Conservation (phyloP, 2,113 vertebrate species). For the Anolis sagrei region DNA sequence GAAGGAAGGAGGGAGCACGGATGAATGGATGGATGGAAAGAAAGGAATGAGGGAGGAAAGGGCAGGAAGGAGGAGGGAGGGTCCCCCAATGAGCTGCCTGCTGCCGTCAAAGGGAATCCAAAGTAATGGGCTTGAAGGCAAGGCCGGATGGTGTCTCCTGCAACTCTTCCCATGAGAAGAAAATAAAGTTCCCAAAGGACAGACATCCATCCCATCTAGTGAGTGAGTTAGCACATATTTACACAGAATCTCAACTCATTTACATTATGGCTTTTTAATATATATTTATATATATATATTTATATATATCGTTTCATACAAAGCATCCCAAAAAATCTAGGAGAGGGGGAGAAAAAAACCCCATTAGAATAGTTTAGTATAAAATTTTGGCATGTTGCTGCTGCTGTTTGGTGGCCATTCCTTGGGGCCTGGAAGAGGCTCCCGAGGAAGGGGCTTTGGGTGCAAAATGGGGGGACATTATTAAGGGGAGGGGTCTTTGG, state of each 20-base stretch:
- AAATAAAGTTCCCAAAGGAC: slow-evolving; percentile 53
- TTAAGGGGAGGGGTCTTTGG: slow-evolving; percentile 67
- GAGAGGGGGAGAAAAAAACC: slow-evolving; percentile 49
- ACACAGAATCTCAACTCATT: slow-evolving; percentile 54
- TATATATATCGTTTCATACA: slow-evolving; percentile 44
- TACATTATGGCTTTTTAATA: slow-evolving; percentile 68
- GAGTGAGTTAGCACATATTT: slow-evolving; percentile 54
- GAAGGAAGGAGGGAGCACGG: too few species aligned
- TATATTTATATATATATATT: too few species aligned
- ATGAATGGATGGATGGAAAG: too few species aligned
- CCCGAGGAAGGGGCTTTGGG: slow-evolving; percentile 32
- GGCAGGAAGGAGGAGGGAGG: too few species aligned
- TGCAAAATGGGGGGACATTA: not conserved
- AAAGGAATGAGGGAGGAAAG: too few species aligned
- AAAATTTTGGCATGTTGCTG: slow-evolving; percentile 53
- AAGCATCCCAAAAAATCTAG: slow-evolving; percentile 43
- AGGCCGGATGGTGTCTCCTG: too few species aligned
- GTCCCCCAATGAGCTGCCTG: too few species aligned
- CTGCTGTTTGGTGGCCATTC: too few species aligned
- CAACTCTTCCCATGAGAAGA: not conserved
- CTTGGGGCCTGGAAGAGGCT: too few species aligned
- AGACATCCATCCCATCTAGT: slow-evolving; percentile 3
- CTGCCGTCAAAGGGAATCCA: too few species aligned
- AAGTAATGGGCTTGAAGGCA: too few species aligned
- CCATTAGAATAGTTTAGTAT: slow-evolving; percentile 59